phyloP scores from a whole-genome alignment of 2,113 vertebrate genomes.

The Planiliza haematocheilus region DNA sequence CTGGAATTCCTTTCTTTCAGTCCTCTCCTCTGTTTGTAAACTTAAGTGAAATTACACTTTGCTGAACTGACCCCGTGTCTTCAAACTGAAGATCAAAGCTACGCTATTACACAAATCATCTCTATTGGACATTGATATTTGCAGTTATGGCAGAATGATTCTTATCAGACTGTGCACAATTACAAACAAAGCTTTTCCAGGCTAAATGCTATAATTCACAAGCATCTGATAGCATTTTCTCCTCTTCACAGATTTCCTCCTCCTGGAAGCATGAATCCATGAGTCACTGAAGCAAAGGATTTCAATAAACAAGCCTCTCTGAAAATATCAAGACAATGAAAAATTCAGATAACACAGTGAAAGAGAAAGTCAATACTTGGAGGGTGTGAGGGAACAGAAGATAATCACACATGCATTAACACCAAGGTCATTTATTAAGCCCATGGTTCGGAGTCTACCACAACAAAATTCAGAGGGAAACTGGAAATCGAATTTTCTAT shows the following conservation, averaged over 20 bases:
- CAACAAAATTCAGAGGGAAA: slow-evolving; percentile 50
- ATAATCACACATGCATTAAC: slow-evolving; percentile 60
- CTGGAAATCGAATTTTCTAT: slow-evolving; percentile 64
- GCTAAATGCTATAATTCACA: slow-evolving; percentile 12
- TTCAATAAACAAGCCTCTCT: slow-evolving; percentile 54
- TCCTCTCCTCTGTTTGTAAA: too few relatives aligned
- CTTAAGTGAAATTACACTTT: too few relatives aligned
- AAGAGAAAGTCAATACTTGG: slow-evolving; percentile 47
- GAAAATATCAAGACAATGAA: slow-evolving; percentile 68
- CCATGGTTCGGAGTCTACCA: slow-evolving; percentile 20
- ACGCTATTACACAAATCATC: too few relatives aligned
- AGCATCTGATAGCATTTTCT: slow-evolving; percentile 11
- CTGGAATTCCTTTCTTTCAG: too few relatives aligned
- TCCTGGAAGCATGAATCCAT: slow-evolving; percentile 3
- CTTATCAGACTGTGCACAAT: too few relatives aligned
- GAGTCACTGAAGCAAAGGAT: slow-evolving; percentile 45
- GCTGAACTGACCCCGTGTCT: too few relatives aligned
- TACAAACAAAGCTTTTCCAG: too few relatives aligned
- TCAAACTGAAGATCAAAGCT: too few relatives aligned
- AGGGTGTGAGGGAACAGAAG: slow-evolving; percentile 37
- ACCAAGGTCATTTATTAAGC: slow-evolving; percentile 66
- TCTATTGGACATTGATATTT: not conserved
- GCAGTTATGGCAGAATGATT: slow-evolving; percentile 1
- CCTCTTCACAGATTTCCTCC: slow-evolving; percentile 1
- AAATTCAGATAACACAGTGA: slow-evolving; percentile 59